Percentiles rank a stretch among this genome's conserved stretches.
Evolutionary conservation across 1,140 invertebrate species (phyloP).

Genomic region (Drosophila persimilis): DNA sequence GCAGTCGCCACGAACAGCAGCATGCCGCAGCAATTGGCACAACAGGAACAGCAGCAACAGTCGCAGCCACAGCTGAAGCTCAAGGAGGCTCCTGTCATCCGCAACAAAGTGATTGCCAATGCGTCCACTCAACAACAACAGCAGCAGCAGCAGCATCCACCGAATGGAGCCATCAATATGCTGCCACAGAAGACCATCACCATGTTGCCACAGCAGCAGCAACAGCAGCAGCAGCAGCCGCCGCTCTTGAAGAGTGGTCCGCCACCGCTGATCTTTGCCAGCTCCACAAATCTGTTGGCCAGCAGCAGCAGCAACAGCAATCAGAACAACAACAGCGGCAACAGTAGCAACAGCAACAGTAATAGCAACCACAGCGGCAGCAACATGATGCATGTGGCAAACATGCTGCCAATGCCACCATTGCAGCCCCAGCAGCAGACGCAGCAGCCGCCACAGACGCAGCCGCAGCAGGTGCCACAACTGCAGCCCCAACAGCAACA

Average conservation of each 20-base stretch:
- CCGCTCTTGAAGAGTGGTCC: constrained; percentile 53
- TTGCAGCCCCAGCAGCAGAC: constrained; percentile 49
- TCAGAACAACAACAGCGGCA: constrained; percentile 15
- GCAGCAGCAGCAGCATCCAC: constrained; percentile 34
- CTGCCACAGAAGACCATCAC: constrained; percentile 44
- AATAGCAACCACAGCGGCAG: constrained; percentile 20
- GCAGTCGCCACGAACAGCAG: constrained; percentile 22
- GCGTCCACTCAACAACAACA: constrained; percentile 17
- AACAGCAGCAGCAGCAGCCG: constrained; percentile 11
- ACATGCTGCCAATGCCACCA: constrained; percentile 45
- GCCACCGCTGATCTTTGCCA: constrained; percentile 64
- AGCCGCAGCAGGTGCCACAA: constrained; percentile 16
- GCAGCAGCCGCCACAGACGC: constrained; percentile 30
- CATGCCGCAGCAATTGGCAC: constrained; percentile 16
- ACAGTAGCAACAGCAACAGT: constrained; percentile 22
- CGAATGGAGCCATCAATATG: constrained; percentile 35
- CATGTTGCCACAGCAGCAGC: constrained; percentile 32
- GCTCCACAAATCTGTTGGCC: constrained; percentile 57
- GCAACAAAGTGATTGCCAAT: constrained; percentile 35
- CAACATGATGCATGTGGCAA: constrained; percentile 25
- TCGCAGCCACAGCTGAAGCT: constrained; percentile 31
- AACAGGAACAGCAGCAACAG: constrained; percentile 40
- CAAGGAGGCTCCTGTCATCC: constrained; percentile 34
- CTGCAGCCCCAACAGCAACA: constrained; percentile 11
- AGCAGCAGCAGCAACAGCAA: constrained; percentile 43